Evolutionary conservation across 2,113 vertebrate species (phyloP), one percentile per base, ranked within the genome.

Genomic region (Gobio gobio): DNA sequence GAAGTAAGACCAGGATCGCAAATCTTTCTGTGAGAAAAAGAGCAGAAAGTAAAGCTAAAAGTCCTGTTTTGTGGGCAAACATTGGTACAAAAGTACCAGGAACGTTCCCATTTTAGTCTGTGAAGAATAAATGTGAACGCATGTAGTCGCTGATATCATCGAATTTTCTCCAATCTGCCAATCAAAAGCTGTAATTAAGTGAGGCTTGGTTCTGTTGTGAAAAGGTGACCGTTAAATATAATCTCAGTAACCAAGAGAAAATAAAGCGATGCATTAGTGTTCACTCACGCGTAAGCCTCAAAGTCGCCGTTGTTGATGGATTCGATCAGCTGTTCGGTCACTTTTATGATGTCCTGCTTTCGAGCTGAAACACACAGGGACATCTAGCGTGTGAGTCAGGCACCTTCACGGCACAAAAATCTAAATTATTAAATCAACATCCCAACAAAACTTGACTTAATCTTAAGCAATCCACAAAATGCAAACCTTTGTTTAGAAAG

Each of bases 1-100:
- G 97, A 97, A 0, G 98, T 99, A 87, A 99, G 95, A 78, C 97
- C 98, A 43, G 97, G 98, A 88, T 99, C 97, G 91, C 98, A 99
- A 89, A 99, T 98, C 92, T 99, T 99, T 89, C 98, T 99, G 92
- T 78, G 83, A 84, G 14, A 86, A 70, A 61, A 87, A 87, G 86
- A 87, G 29, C 10, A 40, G 33, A 59, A 40, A 84, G 9, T 68
- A 13, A 74, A 78, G 51, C 51, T 0, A 56, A 56, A 76, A n/a
- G 45, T 26, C 72, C 43, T 20, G 1, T n/a, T 59, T 63, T 47
- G 20, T 74, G 78, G 3, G 18, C 16, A 87, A 29, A 89, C 7
- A 18, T 51, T 51, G 13, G 45, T 16, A 24, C 2, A 45, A 47
- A n/a, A 73, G 22, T 22, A 75, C 1, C 14, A 29, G 70, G 40